Evolutionary conservation across 2,888 invertebrate species (phyloP).

Genomic region (Euplagia quadripunctaria): DNA sequence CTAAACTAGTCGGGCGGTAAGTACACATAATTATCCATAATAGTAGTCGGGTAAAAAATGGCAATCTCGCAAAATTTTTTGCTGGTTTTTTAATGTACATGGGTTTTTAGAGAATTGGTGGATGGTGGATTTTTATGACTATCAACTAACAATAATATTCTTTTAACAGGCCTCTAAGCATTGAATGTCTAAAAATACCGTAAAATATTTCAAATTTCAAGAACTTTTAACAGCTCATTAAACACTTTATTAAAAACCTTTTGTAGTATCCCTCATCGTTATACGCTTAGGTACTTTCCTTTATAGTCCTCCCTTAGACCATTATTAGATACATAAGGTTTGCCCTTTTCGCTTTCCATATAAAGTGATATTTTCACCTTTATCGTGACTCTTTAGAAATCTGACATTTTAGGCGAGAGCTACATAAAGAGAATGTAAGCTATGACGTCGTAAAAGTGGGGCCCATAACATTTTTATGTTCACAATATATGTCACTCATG

Average conservation of each 20-base stretch:
- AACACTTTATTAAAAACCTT: conserved; percentile 15
- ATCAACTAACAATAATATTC: too few relatives aligned
- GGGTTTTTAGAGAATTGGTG: too few relatives aligned
- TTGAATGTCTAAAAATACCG: too few relatives aligned
- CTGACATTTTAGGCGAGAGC: not conserved
- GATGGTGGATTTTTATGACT: too few relatives aligned
- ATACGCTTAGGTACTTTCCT: not conserved
- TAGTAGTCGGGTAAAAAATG: too few relatives aligned
- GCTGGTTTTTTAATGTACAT: too few relatives aligned
- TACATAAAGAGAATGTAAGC: not conserved
- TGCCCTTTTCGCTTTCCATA: conserved; percentile 11
- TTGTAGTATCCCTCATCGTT: conserved; percentile 3
- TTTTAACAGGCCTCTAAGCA: too few relatives aligned
- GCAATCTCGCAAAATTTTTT: too few relatives aligned
- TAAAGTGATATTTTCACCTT: conserved; percentile 15
- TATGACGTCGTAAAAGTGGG: not conserved
- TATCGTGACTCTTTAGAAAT: conserved; percentile 6
- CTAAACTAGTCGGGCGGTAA: too few relatives aligned
- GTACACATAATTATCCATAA: too few relatives aligned
- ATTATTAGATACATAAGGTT: conserved; percentile 5
- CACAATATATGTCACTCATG: not conserved
- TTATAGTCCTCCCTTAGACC: not conserved
- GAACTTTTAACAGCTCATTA: conserved; percentile 7
- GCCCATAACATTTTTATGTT: not conserved
- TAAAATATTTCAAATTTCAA: not conserved